Evolutionary conservation across 2,888 invertebrate genomes (phyloP).

Genomic region (Mesoligia furuncula): DNA sequence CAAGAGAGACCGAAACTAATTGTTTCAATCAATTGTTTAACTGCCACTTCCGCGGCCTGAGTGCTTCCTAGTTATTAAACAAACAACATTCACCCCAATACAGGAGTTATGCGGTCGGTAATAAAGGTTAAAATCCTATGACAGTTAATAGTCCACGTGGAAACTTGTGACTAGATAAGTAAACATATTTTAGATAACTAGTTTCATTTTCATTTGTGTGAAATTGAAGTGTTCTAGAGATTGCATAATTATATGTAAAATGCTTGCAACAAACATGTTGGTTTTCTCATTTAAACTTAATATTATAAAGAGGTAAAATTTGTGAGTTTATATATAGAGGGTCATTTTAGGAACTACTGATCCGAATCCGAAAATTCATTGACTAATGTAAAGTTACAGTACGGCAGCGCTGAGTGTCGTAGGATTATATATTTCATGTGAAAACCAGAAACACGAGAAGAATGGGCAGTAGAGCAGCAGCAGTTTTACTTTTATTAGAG

Average conservation of each 20-base stretch:
- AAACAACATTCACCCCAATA: not conserved
- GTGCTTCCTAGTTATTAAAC: conserved; percentile 52
- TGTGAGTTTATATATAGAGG: not conserved
- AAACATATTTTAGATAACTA: not conserved
- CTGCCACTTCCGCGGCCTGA: conserved; percentile 45
- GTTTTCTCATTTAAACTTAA: not conserved
- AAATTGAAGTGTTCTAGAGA: not conserved
- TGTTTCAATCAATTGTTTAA: conserved; percentile 62
- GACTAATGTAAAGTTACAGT: not conserved
- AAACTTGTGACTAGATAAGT: not conserved
- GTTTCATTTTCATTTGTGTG: not conserved
- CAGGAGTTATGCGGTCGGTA: not conserved
- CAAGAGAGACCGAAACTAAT: conserved; percentile 35
- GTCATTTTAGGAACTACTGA: not conserved
- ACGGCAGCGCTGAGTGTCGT: not conserved
- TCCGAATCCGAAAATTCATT: not conserved
- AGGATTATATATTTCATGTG: not conserved
- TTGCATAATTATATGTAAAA: not conserved
- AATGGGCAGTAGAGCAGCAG: not conserved
- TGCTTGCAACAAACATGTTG: not conserved
- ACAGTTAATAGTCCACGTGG: not conserved
- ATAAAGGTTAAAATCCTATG: not conserved
- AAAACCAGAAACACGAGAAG: not conserved
- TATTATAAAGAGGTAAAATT: not conserved
- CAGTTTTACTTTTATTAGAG: not conserved